Evolutionary conservation across 2,113 vertebrate genomes (phyloP).

Genomic region (Synodontis membranacea): DNA sequence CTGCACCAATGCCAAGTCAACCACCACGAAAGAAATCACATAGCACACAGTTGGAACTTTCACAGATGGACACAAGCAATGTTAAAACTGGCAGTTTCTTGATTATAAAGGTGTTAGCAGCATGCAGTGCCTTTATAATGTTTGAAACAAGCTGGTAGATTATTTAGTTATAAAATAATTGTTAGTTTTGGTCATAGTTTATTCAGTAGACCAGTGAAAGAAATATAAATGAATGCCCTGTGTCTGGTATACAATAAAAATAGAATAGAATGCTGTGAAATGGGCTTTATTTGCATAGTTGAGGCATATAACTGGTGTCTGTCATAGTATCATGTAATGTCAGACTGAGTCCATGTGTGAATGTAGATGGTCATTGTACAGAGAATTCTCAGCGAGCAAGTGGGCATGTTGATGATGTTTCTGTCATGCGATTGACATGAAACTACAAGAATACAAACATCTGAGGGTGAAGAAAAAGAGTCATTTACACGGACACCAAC

Average conservation of each 20-base stretch:
- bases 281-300: slow-evolving; percentile 25
- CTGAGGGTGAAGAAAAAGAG: too few species aligned
- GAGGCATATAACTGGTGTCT: not conserved
- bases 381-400: too few species aligned
- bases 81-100: not conserved
- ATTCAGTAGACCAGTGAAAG: not conserved
- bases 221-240: not conserved
- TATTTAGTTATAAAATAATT: not conserved
- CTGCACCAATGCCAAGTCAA: not conserved
- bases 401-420: too few species aligned
- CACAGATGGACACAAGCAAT: not conserved
- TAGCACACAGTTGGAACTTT: not conserved
- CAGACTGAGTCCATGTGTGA: too few species aligned
- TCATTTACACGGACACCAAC: too few species aligned
- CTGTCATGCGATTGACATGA: too few species aligned
- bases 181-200: not conserved
- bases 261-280: not conserved
- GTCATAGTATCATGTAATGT: too few species aligned
- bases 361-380: too few species aligned
- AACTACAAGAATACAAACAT: too few species aligned
- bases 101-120: not conserved
- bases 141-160: not conserved
- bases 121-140: not conserved
- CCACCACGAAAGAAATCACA: not conserved
- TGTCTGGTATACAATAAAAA: not conserved